Evolutionary conservation across 2,797 vertebrate species (phyloP), one percentile per base, ranked within the genome.

Genomic region (Sebastes itinus): DNA sequence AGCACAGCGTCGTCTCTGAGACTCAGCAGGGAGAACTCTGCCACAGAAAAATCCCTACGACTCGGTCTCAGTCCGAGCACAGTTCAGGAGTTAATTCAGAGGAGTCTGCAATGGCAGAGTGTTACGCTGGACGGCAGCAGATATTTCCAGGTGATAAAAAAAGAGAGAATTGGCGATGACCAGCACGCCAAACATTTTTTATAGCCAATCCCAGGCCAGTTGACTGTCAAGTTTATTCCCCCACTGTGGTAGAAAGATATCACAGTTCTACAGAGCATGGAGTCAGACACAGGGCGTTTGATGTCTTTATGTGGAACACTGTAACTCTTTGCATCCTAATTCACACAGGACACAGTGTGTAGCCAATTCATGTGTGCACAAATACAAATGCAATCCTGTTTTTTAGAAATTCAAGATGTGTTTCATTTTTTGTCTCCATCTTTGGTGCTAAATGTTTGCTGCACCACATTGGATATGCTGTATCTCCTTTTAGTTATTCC

Each of bases 11-110:
- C 63, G 64, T 74, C 86, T 75, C 77, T 12, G 81, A 77, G 79
- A 78, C 60, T 64, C 87, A 84, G 84, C 77, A 10, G 73, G 77
- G 72, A 84, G 76, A 83, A 78, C 77, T 76, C 70, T 59, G 72
- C 81, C 76, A 67, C 68, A 63, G 65, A 81, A 86, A 52, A 80
- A 72, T 70, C 76, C 72, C 8, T 5, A 33, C n/a, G 60, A 76
- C 87, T 23, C 63, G 82, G 75, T 89, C 66, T 89, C 80, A 62
- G 81, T 81, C 85, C 63, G 74, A 79, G 85, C 80, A 86, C 84
- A 81, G 82, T 81, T 80, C 88, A 75, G 70, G 64, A 89, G 89
- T 89, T 85, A 87, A 90, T 91, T 92, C 88, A 71, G 80, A 93
- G 84, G 83, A 83, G 85, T 89, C 77, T 35, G 42, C 65, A 25